phyloP scores from a whole-genome alignment of 1,140 invertebrate species.

The Anthonomus grandis region DNA sequence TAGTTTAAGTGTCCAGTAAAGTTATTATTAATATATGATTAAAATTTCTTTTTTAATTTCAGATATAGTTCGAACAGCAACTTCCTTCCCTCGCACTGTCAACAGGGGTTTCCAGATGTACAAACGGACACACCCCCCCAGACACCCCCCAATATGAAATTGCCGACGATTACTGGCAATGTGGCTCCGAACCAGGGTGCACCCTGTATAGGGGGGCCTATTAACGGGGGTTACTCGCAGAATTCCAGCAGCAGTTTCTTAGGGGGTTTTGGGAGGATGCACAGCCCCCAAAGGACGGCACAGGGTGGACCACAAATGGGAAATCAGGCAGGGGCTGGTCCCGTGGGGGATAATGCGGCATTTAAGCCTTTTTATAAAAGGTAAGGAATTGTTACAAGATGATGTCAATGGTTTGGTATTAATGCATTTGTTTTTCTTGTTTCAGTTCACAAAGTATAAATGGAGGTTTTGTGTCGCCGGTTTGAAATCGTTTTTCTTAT shows the following conservation, averaged over 20 bases:
- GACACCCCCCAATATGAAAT: constrained; percentile 88
- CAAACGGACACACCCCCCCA: constrained; percentile 89
- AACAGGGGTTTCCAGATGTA: constrained; percentile 74
- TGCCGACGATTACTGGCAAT: constrained; percentile 67
- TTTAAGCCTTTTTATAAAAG: constrained; percentile 88
- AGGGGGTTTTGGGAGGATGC: constrained; percentile 49
- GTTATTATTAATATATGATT: background rate
- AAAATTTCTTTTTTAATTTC: background rate
- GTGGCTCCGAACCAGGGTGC: constrained; percentile 54
- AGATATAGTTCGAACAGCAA: constrained; percentile 37
- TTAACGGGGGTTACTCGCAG: constrained; percentile 38
- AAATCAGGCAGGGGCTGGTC: constrained; percentile 51
- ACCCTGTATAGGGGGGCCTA: constrained; percentile 37
- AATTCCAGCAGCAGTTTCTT: constrained; percentile 35
- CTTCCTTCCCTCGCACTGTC: constrained; percentile 46
- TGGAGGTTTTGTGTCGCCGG: constrained; percentile 61
- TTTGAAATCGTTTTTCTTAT: constrained; percentile 48
- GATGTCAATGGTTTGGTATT: background rate
- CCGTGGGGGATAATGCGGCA: constrained; percentile 62
- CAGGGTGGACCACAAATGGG: constrained; percentile 50
- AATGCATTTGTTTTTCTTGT: constrained; percentile 42
- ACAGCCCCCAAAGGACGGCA: constrained; percentile 53
- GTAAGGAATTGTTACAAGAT: constrained; percentile 52
- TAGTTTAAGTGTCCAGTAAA: background rate
- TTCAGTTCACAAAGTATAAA: constrained; percentile 59